Conservation (phyloP, 2,888 invertebrate species). For the Exocentrus adspersus region DNA sequence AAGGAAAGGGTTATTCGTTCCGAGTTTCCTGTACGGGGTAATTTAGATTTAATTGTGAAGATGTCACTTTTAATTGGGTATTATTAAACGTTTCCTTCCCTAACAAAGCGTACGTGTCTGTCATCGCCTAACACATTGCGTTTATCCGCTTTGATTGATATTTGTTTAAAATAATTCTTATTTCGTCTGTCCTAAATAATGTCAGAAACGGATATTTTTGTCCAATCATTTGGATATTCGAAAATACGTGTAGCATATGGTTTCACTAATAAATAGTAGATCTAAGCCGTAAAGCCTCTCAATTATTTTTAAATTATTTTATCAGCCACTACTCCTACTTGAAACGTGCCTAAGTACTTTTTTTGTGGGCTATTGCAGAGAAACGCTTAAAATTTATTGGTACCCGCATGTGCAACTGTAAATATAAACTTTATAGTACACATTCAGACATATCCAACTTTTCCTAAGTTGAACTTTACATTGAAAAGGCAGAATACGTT, state of each 20-base stretch:
- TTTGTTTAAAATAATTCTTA: too few relatives aligned
- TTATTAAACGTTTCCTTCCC: conserved; percentile 35
- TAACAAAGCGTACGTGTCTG: conserved; percentile 8
- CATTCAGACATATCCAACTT: too few relatives aligned
- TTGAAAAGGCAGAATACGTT: neutral
- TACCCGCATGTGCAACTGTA: neutral
- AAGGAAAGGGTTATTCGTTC: conserved; percentile 32
- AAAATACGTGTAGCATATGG: too few relatives aligned
- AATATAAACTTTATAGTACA: neutral
- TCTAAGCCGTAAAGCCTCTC: too few relatives aligned
- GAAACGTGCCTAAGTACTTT: neutral
- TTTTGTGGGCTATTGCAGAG: neutral
- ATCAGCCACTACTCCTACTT: neutral
- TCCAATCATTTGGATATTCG: too few relatives aligned
- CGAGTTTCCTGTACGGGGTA: conserved; percentile 34
- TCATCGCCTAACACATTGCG: neutral
- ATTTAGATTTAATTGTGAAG: conserved; percentile 29
- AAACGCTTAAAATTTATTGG: neutral
- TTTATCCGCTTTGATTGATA: neutral
- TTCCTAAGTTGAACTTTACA: too few relatives aligned
- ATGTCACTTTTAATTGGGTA: conserved; percentile 28
- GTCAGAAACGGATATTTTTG: too few relatives aligned
- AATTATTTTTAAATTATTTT: too few relatives aligned
- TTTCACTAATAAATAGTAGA: too few relatives aligned
- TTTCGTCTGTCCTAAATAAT: too few relatives aligned